phyloP scores from a whole-genome alignment of 2,888 invertebrate genomes.

The Mechanitis messenoides region DNA sequence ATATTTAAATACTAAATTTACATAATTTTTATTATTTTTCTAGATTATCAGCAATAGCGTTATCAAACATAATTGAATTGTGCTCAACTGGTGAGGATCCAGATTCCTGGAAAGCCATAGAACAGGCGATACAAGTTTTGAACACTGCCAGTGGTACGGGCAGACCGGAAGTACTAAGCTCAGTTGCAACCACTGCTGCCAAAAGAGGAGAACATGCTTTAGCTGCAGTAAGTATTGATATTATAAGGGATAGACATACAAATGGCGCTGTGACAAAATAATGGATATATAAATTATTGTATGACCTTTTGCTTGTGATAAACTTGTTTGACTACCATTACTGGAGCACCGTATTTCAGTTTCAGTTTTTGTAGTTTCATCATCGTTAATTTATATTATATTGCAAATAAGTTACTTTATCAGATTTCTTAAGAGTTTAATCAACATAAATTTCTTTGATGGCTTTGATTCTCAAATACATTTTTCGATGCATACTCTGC shows the following conservation, averaged over 20 bases:
- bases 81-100: constrained; percentile 45
- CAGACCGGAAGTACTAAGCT: constrained; percentile 40
- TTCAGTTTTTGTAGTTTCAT: too few species aligned
- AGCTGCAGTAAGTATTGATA: constrained; percentile 52
- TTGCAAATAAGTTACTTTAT: too few species aligned
- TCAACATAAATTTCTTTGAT: too few species aligned
- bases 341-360: too few species aligned
- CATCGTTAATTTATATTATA: too few species aligned
- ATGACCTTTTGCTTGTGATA: too few species aligned
- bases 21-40: not conserved
- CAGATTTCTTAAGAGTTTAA: too few species aligned
- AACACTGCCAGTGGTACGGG: constrained; percentile 40
- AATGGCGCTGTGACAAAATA: not conserved
- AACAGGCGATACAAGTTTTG: constrained; percentile 43
- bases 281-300: not conserved
- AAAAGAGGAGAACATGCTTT: constrained; percentile 46
- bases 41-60: constrained; percentile 59
- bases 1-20: not conserved
- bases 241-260: not conserved
- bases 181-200: constrained; percentile 49
- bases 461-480: too few species aligned
- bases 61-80: constrained; percentile 55
- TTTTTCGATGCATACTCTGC: too few species aligned
- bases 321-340: too few species aligned
- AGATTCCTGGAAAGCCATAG: constrained; percentile 50